Evolutionary conservation across 2,888 invertebrate genomes (phyloP), one percentile per base, ranked within the genome.

Genomic region (Latheticus oryzae): DNA sequence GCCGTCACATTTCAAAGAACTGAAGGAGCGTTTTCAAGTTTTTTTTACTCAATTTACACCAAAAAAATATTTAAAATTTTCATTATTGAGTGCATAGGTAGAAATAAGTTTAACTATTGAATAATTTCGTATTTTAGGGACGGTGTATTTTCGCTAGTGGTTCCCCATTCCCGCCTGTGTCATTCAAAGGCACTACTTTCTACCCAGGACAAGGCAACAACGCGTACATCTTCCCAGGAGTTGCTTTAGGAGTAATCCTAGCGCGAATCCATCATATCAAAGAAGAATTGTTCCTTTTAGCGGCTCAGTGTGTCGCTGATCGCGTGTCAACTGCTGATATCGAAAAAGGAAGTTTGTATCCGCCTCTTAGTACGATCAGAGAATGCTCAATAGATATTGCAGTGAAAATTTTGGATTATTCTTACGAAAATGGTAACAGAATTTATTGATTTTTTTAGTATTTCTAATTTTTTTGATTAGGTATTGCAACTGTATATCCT

Each of bases 191-290:
- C 11, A 89, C 90, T 76, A 88, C 87, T 2, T 95, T 83, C 79
- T 84, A 87, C 65, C 93, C 98, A 0, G 98, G 99, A 0, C 99
- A 99, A 78, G 98, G 98, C 57, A 97, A 97, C 80, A 97, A 97
- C 79, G 93, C 97, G 0, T 97, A 97, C 79, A 96, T 97, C 72
- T 97, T 95, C 83, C 98, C 98, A 0, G 99, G 98, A 2, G 83
- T 97, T 48, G 97, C 96, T 5, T 85, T 99, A 11, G 99, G 97
- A 4, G 92, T 95, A 4, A 93, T 97, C 65, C 87, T 90, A 8
- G 93, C 95, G 17, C 92, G 94, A 51, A 91, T 95, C 2, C 91
- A 95, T 75, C 95, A 96, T 73, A 95, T 99, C 73, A 89, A 90
- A 3, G 97, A 99, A 74, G 89, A 91, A 61, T 85, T 97, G 79